Percentiles rank a stretch among this genome's conserved stretches.
Conservation (phyloP, 2,113 vertebrate genomes). For the Probosciger aterrimus region DNA sequence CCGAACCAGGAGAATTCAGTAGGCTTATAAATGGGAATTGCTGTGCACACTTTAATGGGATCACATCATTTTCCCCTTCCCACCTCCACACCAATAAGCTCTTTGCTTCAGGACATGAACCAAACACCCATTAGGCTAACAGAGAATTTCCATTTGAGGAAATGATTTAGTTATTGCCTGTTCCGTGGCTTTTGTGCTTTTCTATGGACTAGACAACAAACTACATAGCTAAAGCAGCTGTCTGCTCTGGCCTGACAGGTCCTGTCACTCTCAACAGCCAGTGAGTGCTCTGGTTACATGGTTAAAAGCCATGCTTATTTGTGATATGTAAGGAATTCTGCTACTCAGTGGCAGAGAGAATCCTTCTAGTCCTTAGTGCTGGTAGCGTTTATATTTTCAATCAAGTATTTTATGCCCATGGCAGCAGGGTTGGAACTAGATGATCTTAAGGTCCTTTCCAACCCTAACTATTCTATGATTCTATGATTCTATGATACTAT, state of each 20-base stretch:
- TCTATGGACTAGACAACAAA: neutral
- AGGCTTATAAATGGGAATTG: neutral
- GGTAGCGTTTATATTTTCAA: neutral
- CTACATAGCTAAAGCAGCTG: neutral
- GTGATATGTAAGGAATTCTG: neutral
- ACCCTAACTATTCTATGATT: too few species aligned
- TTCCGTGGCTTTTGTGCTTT: neutral
- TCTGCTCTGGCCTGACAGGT: neutral
- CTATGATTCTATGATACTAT: too few species aligned
- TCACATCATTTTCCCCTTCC: neutral
- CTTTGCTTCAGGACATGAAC: neutral
- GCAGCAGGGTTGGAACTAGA: too few species aligned
- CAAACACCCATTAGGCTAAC: neutral
- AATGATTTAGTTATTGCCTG: neutral
- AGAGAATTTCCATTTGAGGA: neutral
- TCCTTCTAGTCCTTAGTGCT: neutral
- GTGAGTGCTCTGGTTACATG: neutral
- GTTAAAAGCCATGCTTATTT: neutral
- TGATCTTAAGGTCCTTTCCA: too few species aligned
- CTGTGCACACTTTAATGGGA: neutral
- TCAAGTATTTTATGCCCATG: neutral
- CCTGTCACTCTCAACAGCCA: neutral
- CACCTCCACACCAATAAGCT: neutral
- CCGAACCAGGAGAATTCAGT: neutral
- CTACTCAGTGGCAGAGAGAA: neutral